Percentiles rank a stretch among this genome's conserved stretches.
phyloP scores from a whole-genome alignment of 2,113 vertebrate species.

The Bubo bubo region DNA sequence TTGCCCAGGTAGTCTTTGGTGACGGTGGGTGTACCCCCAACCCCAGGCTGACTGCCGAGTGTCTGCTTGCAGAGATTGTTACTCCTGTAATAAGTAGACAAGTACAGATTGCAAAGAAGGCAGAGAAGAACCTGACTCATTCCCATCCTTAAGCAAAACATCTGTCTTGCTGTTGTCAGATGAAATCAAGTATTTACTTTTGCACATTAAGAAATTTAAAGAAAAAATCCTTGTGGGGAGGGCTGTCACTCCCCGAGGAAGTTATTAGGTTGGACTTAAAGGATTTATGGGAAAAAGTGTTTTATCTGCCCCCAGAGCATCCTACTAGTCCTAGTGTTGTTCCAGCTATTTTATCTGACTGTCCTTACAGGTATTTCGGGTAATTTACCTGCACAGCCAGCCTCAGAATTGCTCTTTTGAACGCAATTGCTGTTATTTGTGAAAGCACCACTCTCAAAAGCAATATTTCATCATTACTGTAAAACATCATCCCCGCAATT shows the following conservation, averaged over 20 bases:
- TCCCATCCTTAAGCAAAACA: background rate
- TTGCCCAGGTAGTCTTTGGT: background rate
- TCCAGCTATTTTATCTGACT: background rate
- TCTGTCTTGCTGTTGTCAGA: background rate
- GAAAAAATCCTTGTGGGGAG: background rate
- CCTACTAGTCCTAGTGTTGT: background rate
- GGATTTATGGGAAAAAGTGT: background rate
- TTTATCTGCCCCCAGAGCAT: background rate
- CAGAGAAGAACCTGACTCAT: background rate
- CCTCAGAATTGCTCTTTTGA: background rate
- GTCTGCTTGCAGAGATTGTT: background rate
- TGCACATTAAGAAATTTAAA: background rate
- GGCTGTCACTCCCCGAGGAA: background rate
- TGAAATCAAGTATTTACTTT: background rate
- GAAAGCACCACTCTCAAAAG: background rate
- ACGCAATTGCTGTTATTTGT: background rate
- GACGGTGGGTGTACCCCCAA: background rate
- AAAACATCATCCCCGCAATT: background rate
- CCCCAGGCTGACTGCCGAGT: background rate
- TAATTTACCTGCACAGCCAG: slow-evolving; percentile 10
- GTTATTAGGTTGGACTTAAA: background rate
- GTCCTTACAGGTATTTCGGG: background rate
- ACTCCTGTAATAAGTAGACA: background rate
- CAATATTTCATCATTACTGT: slow-evolving; percentile 6
- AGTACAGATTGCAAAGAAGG: background rate